Evolutionary conservation across 2,888 invertebrate species (phyloP).

Genomic region (Blastobasis lacticolella): DNA sequence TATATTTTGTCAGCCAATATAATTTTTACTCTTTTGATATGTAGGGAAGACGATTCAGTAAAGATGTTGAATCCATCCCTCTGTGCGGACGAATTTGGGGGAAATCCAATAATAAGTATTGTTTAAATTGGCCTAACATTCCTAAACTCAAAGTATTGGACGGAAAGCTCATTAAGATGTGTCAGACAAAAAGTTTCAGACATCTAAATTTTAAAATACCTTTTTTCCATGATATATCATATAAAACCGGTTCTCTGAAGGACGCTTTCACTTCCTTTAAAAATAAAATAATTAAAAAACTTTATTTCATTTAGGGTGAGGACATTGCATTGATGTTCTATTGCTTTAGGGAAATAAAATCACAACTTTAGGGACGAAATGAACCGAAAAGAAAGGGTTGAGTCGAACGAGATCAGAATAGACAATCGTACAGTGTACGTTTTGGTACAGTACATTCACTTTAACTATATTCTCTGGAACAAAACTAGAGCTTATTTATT

Average conservation of each 20-base stretch:
- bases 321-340: slow-evolving; percentile 44
- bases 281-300: background rate
- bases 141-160: background rate
- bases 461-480: no score
- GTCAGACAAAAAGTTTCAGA: background rate
- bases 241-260: background rate
- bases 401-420: slow-evolving; percentile 42
- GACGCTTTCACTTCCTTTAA: background rate
- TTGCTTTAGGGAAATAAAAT: slow-evolving; percentile 53
- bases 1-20: no score
- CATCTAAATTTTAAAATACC: background rate
- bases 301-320: slow-evolving; percentile 6
- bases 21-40: no score
- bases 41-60: no score
- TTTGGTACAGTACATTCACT: no score
- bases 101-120: no score
- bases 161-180: background rate
- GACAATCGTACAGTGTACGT: slow-evolving; percentile 25
- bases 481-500: no score
- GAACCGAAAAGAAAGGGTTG: slow-evolving; percentile 63
- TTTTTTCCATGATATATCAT: background rate
- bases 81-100: no score
- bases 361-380: slow-evolving; percentile 53
- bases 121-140: no score
- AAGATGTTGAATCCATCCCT: no score